A percentile compares a stretch with the other conserved stretches of the same genome.
Evolutionary conservation across 1,140 invertebrate genomes (phyloP).

Genomic region (Chelonus insularis): DNA sequence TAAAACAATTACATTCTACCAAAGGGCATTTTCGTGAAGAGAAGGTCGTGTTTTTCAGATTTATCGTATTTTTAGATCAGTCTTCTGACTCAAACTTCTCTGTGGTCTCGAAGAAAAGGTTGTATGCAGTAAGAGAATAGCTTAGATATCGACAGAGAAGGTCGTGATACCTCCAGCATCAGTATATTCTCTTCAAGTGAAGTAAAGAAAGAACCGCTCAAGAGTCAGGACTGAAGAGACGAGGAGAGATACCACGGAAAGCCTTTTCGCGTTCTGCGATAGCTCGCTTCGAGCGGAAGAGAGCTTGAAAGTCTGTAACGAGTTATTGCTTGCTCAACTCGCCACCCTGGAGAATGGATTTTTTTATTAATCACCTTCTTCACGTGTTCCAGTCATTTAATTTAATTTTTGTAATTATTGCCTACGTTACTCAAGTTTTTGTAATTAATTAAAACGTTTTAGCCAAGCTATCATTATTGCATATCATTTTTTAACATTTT

Average conservation of each 20-base stretch:
- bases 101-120: background rate
- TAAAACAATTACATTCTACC: no score
- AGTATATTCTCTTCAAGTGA: background rate
- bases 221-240: background rate
- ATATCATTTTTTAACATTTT: no score
- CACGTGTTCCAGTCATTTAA: no score
- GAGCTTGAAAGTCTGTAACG: background rate
- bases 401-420: no score
- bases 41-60: no score
- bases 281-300: slow-evolving; percentile 29
- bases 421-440: no score
- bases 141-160: slow-evolving; percentile 3
- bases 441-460: no score
- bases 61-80: no score
- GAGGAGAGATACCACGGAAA: slow-evolving; percentile 51
- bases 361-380: background rate
- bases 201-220: background rate
- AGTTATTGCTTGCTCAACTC: slow-evolving; percentile 30
- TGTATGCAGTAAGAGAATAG: background rate
- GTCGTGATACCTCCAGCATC: background rate
- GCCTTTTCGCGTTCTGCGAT: slow-evolving; percentile 58
- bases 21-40: no score
- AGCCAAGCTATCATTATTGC: no score
- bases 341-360: slow-evolving; percentile 5
- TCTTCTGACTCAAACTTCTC: no score